Conservation (phyloP, 2,113 vertebrate species). For the Nanger granti region DNA sequence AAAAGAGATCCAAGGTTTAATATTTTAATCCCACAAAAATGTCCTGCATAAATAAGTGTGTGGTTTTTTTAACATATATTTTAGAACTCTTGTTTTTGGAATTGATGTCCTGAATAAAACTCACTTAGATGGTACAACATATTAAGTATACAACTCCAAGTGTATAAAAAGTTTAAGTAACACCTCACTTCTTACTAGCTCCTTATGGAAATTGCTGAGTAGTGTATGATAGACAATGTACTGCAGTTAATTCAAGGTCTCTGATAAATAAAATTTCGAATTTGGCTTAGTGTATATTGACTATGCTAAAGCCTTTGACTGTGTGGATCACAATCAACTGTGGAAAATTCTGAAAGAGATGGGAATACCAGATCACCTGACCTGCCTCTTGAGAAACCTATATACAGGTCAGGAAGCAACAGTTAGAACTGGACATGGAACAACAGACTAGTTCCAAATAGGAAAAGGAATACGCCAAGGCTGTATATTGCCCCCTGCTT, state of each 20-base stretch:
- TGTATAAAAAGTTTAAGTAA: neutral
- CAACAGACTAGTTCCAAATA: no score
- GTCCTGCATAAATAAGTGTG: neutral
- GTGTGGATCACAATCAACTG: no score
- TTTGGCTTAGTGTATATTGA: neutral
- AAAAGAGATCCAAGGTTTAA: neutral
- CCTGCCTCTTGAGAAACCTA: no score
- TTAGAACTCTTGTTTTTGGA: neutral
- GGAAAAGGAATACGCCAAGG: no score
- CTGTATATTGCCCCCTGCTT: no score
- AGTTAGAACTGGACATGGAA: no score
- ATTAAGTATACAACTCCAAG: neutral
- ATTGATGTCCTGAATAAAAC: constrained; percentile 11
- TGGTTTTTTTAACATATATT: neutral
- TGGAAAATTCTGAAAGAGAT: no score
- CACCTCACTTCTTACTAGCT: neutral
- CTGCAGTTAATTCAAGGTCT: neutral
- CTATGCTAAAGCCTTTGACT: no score
- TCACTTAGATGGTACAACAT: neutral
- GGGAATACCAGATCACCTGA: no score
- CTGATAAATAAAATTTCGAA: neutral
- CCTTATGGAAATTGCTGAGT: neutral
- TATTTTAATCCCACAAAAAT: neutral
- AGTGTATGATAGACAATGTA: neutral
- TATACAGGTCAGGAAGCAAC: no score